Base-by-base conservation (phyloP, 2,797 vertebrate species). In the Serranus cabrilla region DNA sequence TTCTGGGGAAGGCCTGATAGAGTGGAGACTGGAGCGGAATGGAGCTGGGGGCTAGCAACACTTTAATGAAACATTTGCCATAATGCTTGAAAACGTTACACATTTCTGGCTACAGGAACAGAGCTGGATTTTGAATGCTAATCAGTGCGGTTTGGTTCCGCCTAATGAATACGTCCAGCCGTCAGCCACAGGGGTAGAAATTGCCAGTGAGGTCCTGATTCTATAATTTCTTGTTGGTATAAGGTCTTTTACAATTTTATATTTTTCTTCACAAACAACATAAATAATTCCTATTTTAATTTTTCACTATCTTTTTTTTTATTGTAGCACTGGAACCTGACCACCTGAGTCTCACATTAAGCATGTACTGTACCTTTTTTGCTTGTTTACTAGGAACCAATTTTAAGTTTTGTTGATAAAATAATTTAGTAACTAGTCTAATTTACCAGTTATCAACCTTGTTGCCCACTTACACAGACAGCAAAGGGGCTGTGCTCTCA, bases 1-100 rank as follows among this genome's bases (percentile, higher is more conserved):
- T 95, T 94, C 95, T 97, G 95, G 95, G 96, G 93, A 91, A 95
- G 94, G 95, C 93, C 92, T 95, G 94, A 96, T 94, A 93, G 91
- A 95, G 93, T 49, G 84, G 80, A 81, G 92, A 93, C 92, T 94
- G 93, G 89, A 94, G 94, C 91, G 2, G 84, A 83, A 84, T 74
- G 86, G 84, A 86, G 87, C 91, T 90, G 66, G 74, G 82, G 90
- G 90, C 84, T 58, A 83, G 83, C 85, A 88, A 87, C 85, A 82
- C 84, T 89, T 90, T 90, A 93, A 92, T 93, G 91, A 94, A 93
- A 91, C 93, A 89, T 92, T 93, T 90, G 89, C 85, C 86, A 81
- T 80, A 90, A 93, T 93, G 87, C 91, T 88, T 85, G 89, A 89
- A 93, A 93, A 94, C 94, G 91, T 92, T 90, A 83, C 92, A 94